Conservation (phyloP, 2,113 vertebrate genomes). For the Camelus bactrianus region DNA sequence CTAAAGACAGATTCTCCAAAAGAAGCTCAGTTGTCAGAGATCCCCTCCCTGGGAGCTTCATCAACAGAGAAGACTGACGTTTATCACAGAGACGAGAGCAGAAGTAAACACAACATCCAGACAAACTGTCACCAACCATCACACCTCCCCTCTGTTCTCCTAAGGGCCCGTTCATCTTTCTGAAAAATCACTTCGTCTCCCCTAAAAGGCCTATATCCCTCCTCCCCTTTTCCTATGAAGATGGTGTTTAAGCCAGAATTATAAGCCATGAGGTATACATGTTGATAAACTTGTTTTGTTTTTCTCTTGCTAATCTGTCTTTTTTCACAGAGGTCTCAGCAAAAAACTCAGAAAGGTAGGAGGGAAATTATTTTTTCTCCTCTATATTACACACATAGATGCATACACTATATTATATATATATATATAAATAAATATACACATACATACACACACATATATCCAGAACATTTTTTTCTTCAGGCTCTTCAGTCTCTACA, state of each 20-base stretch:
- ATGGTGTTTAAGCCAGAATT: not conserved
- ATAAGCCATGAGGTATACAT: not conserved
- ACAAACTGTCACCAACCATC: not conserved
- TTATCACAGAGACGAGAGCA: not conserved
- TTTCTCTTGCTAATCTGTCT: not conserved
- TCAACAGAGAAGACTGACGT: not conserved
- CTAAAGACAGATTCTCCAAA: not conserved
- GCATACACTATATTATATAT: not conserved
- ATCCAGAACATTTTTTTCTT: not conserved
- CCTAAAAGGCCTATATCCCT: no score
- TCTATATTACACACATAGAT: not conserved
- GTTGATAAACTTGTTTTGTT: not conserved
- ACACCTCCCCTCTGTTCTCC: not conserved
- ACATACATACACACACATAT: not conserved
- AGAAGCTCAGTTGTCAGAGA: not conserved
- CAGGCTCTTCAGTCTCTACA: not conserved
- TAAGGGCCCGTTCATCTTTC: not conserved
- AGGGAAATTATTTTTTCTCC: not conserved
- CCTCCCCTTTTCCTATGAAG: not conserved
- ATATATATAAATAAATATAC: not conserved
- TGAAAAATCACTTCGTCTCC: not conserved
- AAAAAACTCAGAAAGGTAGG: not conserved
- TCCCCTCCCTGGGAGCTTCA: not conserved
- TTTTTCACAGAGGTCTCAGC: not conserved
- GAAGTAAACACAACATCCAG: not conserved